Evolutionary conservation across 2,797 vertebrate genomes (phyloP), one percentile per base, ranked within the genome.

Genomic region (Argentina silus): DNA sequence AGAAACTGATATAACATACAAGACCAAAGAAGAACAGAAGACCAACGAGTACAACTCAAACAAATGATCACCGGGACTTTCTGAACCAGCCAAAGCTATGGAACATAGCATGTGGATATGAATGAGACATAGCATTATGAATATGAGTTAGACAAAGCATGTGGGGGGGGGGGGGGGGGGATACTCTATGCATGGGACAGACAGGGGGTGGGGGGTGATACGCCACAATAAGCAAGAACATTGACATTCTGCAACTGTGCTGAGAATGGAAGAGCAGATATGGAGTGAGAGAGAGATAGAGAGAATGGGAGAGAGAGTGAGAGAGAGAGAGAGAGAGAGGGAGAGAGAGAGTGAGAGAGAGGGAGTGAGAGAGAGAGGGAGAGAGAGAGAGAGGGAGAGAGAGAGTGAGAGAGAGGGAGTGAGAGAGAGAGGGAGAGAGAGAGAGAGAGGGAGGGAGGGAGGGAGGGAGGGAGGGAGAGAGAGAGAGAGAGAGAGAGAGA

Each of bases 11-110:
- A 81, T 67, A 82, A 83, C 85, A 78, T 72, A 85, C 77, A 82
- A 23, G 56, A 72, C 9, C 59, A 83, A 60, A 82, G 36, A 78
- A 60, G 21, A 87, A 87, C 79, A 85, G 68, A 82, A 86, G 83
- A 84, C 43, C 57, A 86, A 86, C 70, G 27, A 78, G 50, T 76
- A 87, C 43, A 83, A 82, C 70, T 14, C 78, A 88, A 74, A 84
- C 19, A 57, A 81, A 87, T 63, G 67, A 81, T 53, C 83, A 83
- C 44, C 72, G 80, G 62, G 66, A 69, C 57, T 84, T 75, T 79
- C 6, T 78, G 73, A 78, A 82, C 75, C 69, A 82, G 82, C 79
- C 78, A 85, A 85, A 85, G 77, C 75, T 84, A 71, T 84, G 77
- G 78, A 86, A 86, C 62, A 44, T 17, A 81, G 83, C 78, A 81